Evolutionary conservation across 2,888 invertebrate species (phyloP).

Genomic region (Drosophila lacicola): DNA sequence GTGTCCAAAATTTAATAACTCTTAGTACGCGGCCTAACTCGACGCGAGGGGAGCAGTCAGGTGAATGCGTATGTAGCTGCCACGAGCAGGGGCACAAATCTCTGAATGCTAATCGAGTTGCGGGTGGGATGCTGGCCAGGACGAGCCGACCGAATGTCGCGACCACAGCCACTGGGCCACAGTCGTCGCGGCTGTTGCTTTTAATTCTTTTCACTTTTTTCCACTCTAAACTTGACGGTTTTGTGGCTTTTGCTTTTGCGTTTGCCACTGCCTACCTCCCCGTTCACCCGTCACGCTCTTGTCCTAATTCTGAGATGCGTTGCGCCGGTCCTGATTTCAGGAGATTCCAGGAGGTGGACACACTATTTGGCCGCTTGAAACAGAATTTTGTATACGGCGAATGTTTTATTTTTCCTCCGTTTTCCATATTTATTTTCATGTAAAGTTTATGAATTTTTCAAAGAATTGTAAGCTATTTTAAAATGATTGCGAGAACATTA

Average conservation of each 20-base stretch:
- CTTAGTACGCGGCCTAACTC: constrained; percentile 47
- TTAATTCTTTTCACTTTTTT: constrained; percentile 66
- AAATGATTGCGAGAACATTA: constrained; percentile 25
- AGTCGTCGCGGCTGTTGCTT: constrained; percentile 76
- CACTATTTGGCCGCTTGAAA: constrained; percentile 65
- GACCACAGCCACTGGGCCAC: constrained; percentile 72
- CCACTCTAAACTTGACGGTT: constrained; percentile 56
- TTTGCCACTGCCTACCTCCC: constrained; percentile 6
- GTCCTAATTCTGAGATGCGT: constrained; percentile 9
- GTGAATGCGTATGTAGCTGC: constrained; percentile 4
- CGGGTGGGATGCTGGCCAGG: constrained; percentile 19
- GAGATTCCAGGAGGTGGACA: constrained; percentile 4
- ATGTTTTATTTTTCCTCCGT: constrained; percentile 8
- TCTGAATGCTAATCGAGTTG: constrained; percentile 79
- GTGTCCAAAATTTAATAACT: constrained; percentile 75
- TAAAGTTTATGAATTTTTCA: constrained; percentile 43
- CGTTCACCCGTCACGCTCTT: not conserved
- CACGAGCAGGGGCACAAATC: constrained; percentile 48
- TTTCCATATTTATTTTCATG: constrained; percentile 12
- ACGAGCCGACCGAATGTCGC: constrained; percentile 51
- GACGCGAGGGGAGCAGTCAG: not conserved
- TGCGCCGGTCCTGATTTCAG: constrained; percentile 59
- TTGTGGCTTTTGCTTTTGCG: constrained; percentile 38
- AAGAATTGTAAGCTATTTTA: constrained; percentile 29
- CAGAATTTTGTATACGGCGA: constrained; percentile 60